Conservation (phyloP, 2,888 invertebrate species). For the Melinaea marsaeus region DNA sequence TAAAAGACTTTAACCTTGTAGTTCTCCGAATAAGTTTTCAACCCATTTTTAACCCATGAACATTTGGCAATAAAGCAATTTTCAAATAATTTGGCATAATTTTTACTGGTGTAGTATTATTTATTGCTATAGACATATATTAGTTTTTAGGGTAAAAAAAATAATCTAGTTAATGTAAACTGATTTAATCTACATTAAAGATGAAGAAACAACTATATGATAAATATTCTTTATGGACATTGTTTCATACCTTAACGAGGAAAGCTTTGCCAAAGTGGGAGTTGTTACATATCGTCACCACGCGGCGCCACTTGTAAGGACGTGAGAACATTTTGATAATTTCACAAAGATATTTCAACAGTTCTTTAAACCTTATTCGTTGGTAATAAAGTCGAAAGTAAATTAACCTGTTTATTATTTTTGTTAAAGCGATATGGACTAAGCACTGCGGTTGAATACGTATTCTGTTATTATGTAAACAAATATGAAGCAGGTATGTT, state of each 20-base stretch:
- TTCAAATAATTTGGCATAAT: no score
- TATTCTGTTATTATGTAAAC: constrained; percentile 70
- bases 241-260: constrained; percentile 25
- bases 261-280: constrained; percentile 27
- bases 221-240: constrained; percentile 24
- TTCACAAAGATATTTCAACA: constrained; percentile 33
- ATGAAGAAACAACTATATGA: constrained; percentile 19
- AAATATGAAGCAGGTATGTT: constrained; percentile 59
- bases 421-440: constrained; percentile 41
- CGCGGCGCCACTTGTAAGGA: constrained; percentile 46
- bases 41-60: no score
- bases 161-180: no score
- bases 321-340: constrained; percentile 55
- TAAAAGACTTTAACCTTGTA: no score
- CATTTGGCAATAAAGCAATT: no score
- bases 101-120: no score
- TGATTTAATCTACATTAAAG: neutral
- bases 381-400: constrained; percentile 40
- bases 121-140: no score
- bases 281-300: constrained; percentile 41
- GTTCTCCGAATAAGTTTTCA: no score
- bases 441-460: constrained; percentile 62
- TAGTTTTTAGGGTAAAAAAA: no score
- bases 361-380: constrained; percentile 35
- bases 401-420: constrained; percentile 17